Percentiles rank a stretch among this genome's conserved stretches.
Conservation (phyloP, 2,113 vertebrate genomes). For the Epinephelus cyanopodus region DNA sequence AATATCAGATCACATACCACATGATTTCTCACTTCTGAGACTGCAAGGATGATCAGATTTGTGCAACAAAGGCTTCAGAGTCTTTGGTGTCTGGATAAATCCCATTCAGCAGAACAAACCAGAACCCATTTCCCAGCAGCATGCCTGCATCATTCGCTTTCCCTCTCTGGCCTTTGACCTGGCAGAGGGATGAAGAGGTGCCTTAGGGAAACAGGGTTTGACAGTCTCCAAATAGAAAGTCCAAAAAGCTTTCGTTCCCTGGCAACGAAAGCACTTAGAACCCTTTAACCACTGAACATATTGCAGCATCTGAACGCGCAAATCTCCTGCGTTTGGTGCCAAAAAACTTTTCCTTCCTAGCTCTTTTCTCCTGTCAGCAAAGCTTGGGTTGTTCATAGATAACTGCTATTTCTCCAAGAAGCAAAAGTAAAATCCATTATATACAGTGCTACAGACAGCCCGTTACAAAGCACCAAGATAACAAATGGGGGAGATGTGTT, state of each 20-base stretch:
- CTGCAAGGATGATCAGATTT: constrained; percentile 34
- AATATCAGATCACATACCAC: constrained; percentile 8
- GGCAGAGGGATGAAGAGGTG: constrained; percentile 43
- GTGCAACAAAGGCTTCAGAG: constrained; percentile 42
- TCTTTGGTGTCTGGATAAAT: constrained; percentile 58
- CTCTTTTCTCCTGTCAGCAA: constrained; percentile 14
- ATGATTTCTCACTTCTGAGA: constrained; percentile 27
- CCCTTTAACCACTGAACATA: constrained; percentile 37
- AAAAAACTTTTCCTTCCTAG: constrained; percentile 24
- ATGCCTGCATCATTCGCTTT: constrained; percentile 22
- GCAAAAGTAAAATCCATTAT: constrained; percentile 38
- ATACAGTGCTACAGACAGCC: constrained; percentile 62
- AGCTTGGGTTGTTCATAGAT: constrained; percentile 4
- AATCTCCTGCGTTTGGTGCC: constrained; percentile 35
- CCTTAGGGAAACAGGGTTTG: neutral
- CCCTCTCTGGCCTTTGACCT: constrained; percentile 29
- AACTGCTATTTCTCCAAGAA: constrained; percentile 26
- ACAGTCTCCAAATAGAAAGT: constrained; percentile 19
- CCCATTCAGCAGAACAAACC: constrained; percentile 8
- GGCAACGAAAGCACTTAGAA: constrained; percentile 24
- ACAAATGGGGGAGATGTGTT: constrained; percentile 13
- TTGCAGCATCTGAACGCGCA: constrained; percentile 34
- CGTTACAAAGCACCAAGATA: constrained; percentile 56
- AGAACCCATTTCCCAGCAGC: neutral
- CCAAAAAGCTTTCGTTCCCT: constrained; percentile 21